Evolutionary conservation across 1,140 invertebrate genomes (phyloP).

Genomic region (Leptopilina clavipes): DNA sequence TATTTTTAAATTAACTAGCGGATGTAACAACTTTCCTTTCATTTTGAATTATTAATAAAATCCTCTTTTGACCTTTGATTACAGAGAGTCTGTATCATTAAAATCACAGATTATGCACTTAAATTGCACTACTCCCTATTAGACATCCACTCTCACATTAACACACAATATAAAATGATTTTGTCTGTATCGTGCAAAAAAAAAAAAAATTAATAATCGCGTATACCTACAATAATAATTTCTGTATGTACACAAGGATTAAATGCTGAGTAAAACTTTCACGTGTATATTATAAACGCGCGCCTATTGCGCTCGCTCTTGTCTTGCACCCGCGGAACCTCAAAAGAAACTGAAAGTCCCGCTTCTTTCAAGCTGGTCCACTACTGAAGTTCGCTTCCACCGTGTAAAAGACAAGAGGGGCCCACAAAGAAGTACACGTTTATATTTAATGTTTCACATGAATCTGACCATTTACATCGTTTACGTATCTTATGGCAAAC

Average conservation of each 20-base stretch:
- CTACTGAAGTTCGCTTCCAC: background rate
- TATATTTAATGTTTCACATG: slow-evolving; percentile 26
- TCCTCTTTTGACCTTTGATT: slow-evolving; percentile 20
- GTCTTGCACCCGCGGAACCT: slow-evolving; percentile 58
- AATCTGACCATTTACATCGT: background rate
- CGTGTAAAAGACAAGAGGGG: slow-evolving; percentile 3
- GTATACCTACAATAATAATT: slow-evolving; percentile 7
- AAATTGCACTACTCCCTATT: slow-evolving; percentile 6
- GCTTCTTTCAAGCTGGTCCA: slow-evolving; percentile 50
- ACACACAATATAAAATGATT: slow-evolving; percentile 11
- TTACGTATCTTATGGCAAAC: background rate
- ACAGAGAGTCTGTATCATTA: background rate
- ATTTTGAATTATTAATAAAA: slow-evolving; percentile 14
- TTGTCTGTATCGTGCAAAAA: background rate
- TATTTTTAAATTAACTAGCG: background rate
- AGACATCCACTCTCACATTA: slow-evolving; percentile 16
- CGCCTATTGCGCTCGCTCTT: slow-evolving; percentile 42
- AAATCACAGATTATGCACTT: slow-evolving; percentile 27
- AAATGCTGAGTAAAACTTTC: slow-evolving; percentile 54
- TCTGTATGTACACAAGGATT: slow-evolving; percentile 26
- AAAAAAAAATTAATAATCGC: no score
- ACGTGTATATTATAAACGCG: slow-evolving; percentile 46
- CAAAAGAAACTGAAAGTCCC: slow-evolving; percentile 69
- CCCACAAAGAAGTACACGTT: slow-evolving; percentile 8
- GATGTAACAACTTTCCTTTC: background rate